Percentiles rank a stretch among this genome's conserved stretches.
phyloP scores from a whole-genome alignment of 37 sponge, comb jelly and placozoan species.

The Diacarnus erythraeanus region DNA sequence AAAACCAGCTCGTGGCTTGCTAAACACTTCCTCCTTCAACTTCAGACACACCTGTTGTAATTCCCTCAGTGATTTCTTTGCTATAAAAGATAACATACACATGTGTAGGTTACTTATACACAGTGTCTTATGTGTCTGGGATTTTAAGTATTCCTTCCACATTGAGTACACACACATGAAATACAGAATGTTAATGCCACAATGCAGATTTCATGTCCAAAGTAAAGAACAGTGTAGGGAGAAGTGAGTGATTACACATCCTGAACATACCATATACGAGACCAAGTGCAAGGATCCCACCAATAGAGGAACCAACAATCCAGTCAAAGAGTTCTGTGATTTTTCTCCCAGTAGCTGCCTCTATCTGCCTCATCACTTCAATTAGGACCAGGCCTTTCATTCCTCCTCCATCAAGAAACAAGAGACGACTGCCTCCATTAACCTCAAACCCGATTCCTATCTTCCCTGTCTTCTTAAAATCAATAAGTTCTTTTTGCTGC shows the following conservation, averaged over 20 bases:
- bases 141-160: too few species aligned
- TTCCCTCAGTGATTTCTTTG: conserved; percentile 27
- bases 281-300: conserved; percentile 58
- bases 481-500: conserved; percentile 38
- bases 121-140: too few species aligned
- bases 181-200: too few species aligned
- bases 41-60: conserved; percentile 38
- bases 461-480: conserved; percentile 20
- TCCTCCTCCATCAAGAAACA: conserved; percentile 69
- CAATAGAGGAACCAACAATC: conserved; percentile 60
- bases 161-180: too few species aligned
- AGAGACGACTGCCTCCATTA: conserved; percentile 45
- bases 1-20: background rate
- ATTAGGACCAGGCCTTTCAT: conserved; percentile 57
- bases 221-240: too few species aligned
- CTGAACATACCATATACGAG: conserved; percentile 51
- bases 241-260: too few species aligned
- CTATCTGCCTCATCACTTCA: conserved; percentile 39
- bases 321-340: conserved; percentile 73
- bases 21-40: conserved; percentile 68
- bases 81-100: too few species aligned
- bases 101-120: too few species aligned
- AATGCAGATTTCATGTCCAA: too few species aligned
- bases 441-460: conserved; percentile 10
- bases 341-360: conserved; percentile 43